Evolutionary conservation across 1,140 invertebrate genomes (phyloP).

Genomic region (Drosophila cardini): DNA sequence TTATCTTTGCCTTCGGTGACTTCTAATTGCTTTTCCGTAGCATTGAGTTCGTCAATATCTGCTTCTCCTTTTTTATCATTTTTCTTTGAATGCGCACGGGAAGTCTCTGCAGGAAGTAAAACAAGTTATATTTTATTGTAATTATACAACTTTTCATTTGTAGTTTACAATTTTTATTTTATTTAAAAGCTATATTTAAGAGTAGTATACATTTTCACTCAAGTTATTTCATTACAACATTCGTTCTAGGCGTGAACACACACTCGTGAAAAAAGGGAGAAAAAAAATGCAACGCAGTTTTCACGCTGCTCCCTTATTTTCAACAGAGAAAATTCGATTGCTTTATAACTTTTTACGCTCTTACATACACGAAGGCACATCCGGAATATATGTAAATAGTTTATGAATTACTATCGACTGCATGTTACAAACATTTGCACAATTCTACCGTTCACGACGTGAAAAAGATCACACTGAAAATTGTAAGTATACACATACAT

Average conservation of each 20-base stretch:
- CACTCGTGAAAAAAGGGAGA: background rate
- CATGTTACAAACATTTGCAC: slow-evolving; percentile 5
- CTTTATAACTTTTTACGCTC: background rate
- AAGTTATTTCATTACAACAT: background rate
- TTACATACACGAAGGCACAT: background rate
- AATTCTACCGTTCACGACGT: slow-evolving; percentile 4
- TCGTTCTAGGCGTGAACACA: background rate
- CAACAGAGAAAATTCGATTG: background rate
- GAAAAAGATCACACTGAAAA: slow-evolving; percentile 21
- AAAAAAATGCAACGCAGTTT: background rate
- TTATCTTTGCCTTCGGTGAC: slow-evolving; percentile 63
- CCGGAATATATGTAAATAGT: slow-evolving; percentile 2
- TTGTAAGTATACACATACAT: slow-evolving; percentile 6
- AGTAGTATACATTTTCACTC: too few relatives aligned
- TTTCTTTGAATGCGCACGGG: slow-evolving; percentile 70
- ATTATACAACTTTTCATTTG: background rate
- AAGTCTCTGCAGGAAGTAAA: slow-evolving; percentile 59
- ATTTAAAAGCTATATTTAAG: background rate
- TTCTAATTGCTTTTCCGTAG: slow-evolving; percentile 66
- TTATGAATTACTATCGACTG: slow-evolving; percentile 6
- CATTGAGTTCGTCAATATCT: slow-evolving; percentile 59
- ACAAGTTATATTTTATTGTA: background rate
- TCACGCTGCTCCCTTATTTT: background rate
- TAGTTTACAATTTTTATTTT: background rate
- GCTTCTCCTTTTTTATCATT: slow-evolving; percentile 77